Evolutionary conservation across 1,140 invertebrate genomes (phyloP).

Genomic region (Euborellia annulipes): DNA sequence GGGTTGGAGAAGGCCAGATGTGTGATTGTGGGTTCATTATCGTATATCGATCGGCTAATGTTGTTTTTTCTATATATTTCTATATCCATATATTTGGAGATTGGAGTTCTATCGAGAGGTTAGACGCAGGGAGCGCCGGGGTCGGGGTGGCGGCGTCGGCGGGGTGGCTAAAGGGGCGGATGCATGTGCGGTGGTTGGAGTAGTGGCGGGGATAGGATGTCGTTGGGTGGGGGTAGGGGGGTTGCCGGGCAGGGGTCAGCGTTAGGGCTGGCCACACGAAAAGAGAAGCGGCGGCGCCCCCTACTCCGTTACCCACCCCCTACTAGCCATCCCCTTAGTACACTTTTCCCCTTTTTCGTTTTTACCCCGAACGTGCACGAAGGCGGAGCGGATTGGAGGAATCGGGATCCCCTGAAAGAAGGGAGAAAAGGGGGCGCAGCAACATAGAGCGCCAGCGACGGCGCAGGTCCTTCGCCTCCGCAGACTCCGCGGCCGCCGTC

Average conservation of each 20-base stretch:
- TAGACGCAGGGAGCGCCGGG: neutral
- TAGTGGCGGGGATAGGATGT: neutral
- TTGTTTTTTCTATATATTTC: constrained; percentile 9
- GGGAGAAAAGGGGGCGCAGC: constrained; percentile 2
- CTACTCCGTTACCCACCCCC: too few species aligned
- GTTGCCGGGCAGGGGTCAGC: neutral
- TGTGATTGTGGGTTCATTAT: constrained; percentile 10
- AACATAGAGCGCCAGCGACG: neutral
- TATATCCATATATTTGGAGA: neutral
- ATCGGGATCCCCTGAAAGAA: constrained; percentile 4
- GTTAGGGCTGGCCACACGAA: too few species aligned
- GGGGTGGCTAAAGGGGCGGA: neutral
- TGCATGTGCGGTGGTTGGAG: neutral
- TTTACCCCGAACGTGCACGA: constrained; percentile 7
- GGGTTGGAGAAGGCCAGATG: constrained; percentile 1
- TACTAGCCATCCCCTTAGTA: constrained; percentile 11
- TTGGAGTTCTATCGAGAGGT: too few species aligned
- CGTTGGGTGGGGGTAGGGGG: constrained; percentile 1
- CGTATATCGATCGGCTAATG: constrained; percentile 10
- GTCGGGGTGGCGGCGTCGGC: neutral
- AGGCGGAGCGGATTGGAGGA: constrained; percentile 12
- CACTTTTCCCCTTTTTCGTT: constrained; percentile 7
- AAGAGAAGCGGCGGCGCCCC: too few species aligned
- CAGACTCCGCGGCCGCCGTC: neutral
- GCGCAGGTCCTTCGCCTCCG: neutral